Conservation (phyloP, 2,113 vertebrate species). For the Emberiza fucata region DNA sequence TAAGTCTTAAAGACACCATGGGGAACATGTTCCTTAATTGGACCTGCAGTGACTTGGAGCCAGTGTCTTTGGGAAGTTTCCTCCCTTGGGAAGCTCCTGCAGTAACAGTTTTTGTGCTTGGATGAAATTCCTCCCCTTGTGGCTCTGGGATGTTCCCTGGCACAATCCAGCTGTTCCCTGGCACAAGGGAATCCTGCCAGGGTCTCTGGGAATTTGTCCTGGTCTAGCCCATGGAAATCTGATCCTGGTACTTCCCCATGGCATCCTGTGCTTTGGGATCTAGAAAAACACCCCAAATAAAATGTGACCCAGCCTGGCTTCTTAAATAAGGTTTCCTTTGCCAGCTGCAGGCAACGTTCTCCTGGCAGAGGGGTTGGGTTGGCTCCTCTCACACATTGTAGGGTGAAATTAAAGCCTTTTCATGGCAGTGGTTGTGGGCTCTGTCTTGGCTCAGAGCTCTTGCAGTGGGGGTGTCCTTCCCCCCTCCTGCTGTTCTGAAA, state of each 20-base stretch:
- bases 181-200: background rate
- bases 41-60: background rate
- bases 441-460: background rate
- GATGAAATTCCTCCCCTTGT: background rate
- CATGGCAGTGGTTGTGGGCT: background rate
- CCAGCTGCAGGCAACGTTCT: background rate
- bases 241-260: background rate
- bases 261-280: background rate
- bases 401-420: background rate
- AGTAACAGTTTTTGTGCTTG: background rate
- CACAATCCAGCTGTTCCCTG: background rate
- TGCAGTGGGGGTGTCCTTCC: background rate
- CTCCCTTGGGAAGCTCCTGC: background rate
- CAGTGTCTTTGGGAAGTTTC: background rate
- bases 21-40: background rate
- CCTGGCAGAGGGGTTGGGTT: background rate
- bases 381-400: background rate
- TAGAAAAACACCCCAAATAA: background rate
- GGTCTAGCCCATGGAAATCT: background rate
- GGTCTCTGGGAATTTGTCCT: background rate
- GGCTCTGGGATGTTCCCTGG: background rate
- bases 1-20: background rate
- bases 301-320: background rate
- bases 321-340: background rate
- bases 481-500: background rate